Evolutionary conservation across 2,888 invertebrate species (phyloP), one percentile per base, ranked within the genome.

Genomic region (Machimus rusticus): DNA sequence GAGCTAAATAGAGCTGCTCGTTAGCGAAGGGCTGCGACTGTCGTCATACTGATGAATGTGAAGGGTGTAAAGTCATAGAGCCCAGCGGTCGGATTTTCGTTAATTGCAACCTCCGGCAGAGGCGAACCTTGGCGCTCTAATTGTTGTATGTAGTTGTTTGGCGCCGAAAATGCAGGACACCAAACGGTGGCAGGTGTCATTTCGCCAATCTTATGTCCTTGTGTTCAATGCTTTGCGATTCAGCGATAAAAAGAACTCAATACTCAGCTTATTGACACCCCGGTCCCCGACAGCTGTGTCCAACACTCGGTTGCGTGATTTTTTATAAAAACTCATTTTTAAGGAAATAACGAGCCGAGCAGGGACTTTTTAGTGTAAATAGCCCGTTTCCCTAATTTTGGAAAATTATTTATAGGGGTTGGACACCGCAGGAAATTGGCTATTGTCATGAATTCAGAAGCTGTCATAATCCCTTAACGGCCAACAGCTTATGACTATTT

Each of bases 251-350:
- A 43, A n/a, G 31, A 19, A 39, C 14, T 23, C 34, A 28, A 31
- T 14, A 43, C 28, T 34, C 37, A 51, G 79, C 86, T 86, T 43
- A 86, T 86, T 86, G 79, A 79, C 86, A 78, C 88, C 82, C 86
- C 51, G 82, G 82, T 74, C 88, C 77, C 86, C 66, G 82, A 84
- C 88, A 88, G 88, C 88, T 88, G 88, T 88, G 43, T 39, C 16
- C 46, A 66, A 28, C 19, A 23, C 66, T 88, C 88, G 87, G 84
- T 88, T 88, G 88, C 88, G 86, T 88, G 88, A 88, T 88, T 88
- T 88, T 88, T 86, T 39, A 88, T 79, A 88, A 88, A 88, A 87
- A 86, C 55, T 81, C 55, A 66, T 28, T 79, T 86, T 86, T 57
- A 79, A 66, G 77, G 51, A 37, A 77, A 55, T 43, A 37, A 84